Base-by-base conservation (phyloP, 2,888 invertebrate species). In the Carpatolechia fugitivella region DNA sequence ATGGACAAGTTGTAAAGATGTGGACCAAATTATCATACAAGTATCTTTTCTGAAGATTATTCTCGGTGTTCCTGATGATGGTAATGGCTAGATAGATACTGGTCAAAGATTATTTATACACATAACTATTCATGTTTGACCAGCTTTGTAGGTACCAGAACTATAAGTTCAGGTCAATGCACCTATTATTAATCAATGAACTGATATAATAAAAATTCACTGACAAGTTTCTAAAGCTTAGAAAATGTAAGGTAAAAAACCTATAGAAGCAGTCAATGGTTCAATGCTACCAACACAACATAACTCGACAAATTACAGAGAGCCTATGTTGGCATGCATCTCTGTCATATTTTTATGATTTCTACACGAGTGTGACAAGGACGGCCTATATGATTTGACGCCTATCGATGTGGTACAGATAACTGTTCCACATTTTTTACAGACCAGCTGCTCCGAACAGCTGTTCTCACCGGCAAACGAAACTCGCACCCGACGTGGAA, bases 371-470 rank as follows among this genome's bases (percentile, higher is more conserved):
- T 66, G 78, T 61, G 78, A 87, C 70, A 80, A 76, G 76, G 85
- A 80, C 69, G 66, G 65, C 66, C 56, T 57, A 70, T 61, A 59
- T 56, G 62, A 64, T 62, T 74, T 71, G 66, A 69, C 63, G 69
- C 70, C 64, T 75, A 72, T 76, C 78, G 74, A 81, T 77, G 76
- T 69, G 74, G 71, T 77, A 80, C 80, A 80, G 82, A 72, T 82
- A 83, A 80, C 81, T 80, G 83, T 78, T 73, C 79, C 74, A 82
- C 79, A 82, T 85, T 86, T 89, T 84, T 88, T 80, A 77, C 73
- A 67, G 78, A 77, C 80, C 89, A 89, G 89, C 89, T 89, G 89
- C 87, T 80, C 58, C 60, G 76, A 88, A 89, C 89, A 90, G 89
- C 89, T 90, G 89, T 89, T 88, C 72, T 70, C 59, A 78, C 86